Evolutionary conservation across 1,140 invertebrate species (phyloP).

Genomic region (Drosophila kikkawai): DNA sequence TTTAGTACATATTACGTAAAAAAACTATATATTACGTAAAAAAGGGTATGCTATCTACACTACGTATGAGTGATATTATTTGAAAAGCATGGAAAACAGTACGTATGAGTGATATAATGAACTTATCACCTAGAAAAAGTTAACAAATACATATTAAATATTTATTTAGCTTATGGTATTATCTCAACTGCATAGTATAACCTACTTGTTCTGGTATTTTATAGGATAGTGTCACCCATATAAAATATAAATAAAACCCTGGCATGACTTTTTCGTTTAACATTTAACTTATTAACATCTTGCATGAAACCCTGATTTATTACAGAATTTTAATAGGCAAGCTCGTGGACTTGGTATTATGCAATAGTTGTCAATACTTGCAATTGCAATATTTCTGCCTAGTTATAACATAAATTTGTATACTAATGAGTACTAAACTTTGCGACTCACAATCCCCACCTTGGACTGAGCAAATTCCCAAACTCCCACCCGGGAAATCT

Average conservation of each 20-base stretch:
- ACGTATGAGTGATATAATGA: not conserved
- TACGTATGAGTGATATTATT: constrained; percentile 5
- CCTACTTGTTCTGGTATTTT: not conserved
- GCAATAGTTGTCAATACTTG: constrained; percentile 5
- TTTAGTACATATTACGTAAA: not conserved
- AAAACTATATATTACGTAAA: not conserved
- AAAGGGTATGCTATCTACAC: not conserved
- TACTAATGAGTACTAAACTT: constrained; percentile 22
- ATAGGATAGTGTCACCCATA: not conserved
- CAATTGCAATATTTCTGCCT: constrained; percentile 13
- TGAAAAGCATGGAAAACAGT: not conserved
- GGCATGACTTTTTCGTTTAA: constrained; percentile 1
- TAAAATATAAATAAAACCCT: not conserved
- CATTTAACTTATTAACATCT: constrained; percentile 10
- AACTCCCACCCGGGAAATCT: constrained; percentile 37
- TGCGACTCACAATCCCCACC: constrained; percentile 9
- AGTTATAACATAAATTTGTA: constrained; percentile 17
- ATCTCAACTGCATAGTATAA: too few relatives aligned
- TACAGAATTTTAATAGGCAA: not conserved
- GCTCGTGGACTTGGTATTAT: constrained; percentile 8
- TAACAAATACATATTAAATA: not conserved
- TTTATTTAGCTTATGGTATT: not conserved
- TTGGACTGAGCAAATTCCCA: constrained; percentile 5
- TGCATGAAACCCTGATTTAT: constrained; percentile 17
- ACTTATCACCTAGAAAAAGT: not conserved